Evolutionary conservation across 2,888 invertebrate genomes (phyloP).

Genomic region (Tigriopus californicus): DNA sequence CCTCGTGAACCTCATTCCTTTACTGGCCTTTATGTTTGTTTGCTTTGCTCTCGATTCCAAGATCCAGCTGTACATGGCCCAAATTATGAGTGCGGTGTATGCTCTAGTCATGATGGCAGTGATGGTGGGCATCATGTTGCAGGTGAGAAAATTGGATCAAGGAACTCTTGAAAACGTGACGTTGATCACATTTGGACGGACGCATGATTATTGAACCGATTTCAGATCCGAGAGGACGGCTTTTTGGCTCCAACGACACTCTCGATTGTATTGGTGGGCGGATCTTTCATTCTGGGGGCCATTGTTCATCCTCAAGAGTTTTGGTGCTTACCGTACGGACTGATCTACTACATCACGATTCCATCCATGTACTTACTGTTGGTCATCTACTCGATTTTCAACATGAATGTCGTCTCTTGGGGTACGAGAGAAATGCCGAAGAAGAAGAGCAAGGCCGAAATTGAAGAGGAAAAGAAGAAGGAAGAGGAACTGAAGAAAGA

Average conservation of each 20-base stretch:
- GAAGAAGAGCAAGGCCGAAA: slow-evolving; percentile 21
- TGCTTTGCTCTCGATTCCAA: slow-evolving; percentile 84
- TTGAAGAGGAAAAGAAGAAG: slow-evolving; percentile 20
- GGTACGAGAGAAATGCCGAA: slow-evolving; percentile 46
- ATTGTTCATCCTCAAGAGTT: slow-evolving; percentile 61
- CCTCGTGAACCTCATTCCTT: slow-evolving; percentile 75
- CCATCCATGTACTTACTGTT: slow-evolving; percentile 87
- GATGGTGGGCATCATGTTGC: slow-evolving; percentile 54
- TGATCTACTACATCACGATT: slow-evolving; percentile 71
- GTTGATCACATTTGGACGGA: neutral
- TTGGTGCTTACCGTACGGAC: slow-evolving; percentile 47
- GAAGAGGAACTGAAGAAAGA: slow-evolving; percentile 25
- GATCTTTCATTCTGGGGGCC: slow-evolving; percentile 36
- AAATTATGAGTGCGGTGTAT: slow-evolving; percentile 52
- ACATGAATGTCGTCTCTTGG: slow-evolving; percentile 83
- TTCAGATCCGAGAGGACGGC: slow-evolving; percentile 30
- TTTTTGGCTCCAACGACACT: slow-evolving; percentile 60
- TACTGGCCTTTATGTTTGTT: slow-evolving; percentile 70
- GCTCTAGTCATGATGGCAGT: slow-evolving; percentile 74
- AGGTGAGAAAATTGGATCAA: slow-evolving; percentile 38
- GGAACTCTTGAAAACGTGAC: neutral
- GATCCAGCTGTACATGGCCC: slow-evolving; percentile 46
- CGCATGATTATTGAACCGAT: slow-evolving; percentile 3
- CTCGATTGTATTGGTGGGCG: slow-evolving; percentile 53
- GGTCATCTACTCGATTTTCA: slow-evolving; percentile 75